phyloP scores from a whole-genome alignment of 2,888 invertebrate species.

The Sisyra nigra region DNA sequence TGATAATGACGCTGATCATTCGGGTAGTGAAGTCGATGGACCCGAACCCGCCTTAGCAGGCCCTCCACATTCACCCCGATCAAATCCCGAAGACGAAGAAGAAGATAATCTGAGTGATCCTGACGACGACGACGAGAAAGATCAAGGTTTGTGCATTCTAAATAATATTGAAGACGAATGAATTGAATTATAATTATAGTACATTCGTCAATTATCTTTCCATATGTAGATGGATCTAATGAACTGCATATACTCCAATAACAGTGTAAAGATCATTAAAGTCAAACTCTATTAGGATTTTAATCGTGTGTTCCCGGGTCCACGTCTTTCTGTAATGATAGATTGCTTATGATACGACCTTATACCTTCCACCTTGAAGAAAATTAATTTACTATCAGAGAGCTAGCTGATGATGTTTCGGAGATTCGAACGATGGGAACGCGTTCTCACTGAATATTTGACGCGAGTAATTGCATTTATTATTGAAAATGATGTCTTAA shows the following conservation, averaged over 20 bases:
- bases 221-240: too few relatives aligned
- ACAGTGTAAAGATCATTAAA: neutral
- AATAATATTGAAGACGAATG: neutral
- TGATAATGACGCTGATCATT: conserved; percentile 42
- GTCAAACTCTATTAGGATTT: conserved; percentile 1
- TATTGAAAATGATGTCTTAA: too few relatives aligned
- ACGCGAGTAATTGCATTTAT: too few relatives aligned
- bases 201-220: neutral
- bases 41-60: conserved; percentile 30
- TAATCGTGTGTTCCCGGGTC: conserved; percentile 1
- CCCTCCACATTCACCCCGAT: conserved; percentile 42
- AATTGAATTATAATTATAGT: neutral
- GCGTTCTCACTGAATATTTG: too few relatives aligned
- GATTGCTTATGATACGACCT: conserved; percentile 6
- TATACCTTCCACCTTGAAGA: conserved; percentile 9
- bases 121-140: conserved; percentile 71
- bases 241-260: too few relatives aligned
- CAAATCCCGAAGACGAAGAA: conserved; percentile 62
- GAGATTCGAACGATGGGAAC: too few relatives aligned
- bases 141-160: conserved; percentile 45
- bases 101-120: conserved; percentile 79
- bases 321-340: conserved; percentile 6
- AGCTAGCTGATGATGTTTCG: conserved; percentile 54
- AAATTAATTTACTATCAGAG: conserved; percentile 21
- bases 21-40: conserved; percentile 47